Evolutionary conservation across 2,113 vertebrate species (phyloP).

Genomic region (Balaeniceps rex): DNA sequence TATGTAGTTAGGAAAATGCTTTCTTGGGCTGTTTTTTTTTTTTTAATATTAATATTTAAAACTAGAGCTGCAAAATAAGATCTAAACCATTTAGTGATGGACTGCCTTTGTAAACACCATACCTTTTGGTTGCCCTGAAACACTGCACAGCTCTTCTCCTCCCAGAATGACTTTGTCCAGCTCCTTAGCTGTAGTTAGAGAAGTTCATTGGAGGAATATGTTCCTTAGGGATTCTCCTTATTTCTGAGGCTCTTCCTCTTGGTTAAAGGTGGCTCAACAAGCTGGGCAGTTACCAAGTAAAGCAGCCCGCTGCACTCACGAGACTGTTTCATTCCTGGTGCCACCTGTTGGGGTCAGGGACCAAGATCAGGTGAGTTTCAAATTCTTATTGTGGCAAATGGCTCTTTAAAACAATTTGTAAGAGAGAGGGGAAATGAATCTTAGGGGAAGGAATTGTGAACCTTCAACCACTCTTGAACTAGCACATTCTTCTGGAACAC

Average conservation of each 20-base stretch:
- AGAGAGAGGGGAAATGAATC: slow-evolving; percentile 51
- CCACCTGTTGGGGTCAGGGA: slow-evolving; percentile 75
- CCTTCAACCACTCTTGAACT: not conserved
- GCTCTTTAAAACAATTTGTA: slow-evolving; percentile 67
- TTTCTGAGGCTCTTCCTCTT: slow-evolving; percentile 72
- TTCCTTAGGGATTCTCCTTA: slow-evolving; percentile 64
- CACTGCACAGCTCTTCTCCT: slow-evolving; percentile 55
- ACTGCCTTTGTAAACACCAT: slow-evolving; percentile 47
- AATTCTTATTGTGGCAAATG: slow-evolving; percentile 74
- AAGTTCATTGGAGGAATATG: slow-evolving; percentile 55
- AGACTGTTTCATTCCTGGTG: slow-evolving; percentile 75
- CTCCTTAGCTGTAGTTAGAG: slow-evolving; percentile 62
- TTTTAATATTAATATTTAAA: slow-evolving; percentile 36
- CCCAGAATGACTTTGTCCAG: slow-evolving; percentile 36
- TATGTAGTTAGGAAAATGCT: slow-evolving; percentile 68
- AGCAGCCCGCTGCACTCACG: slow-evolving; percentile 73
- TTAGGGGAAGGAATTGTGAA: slow-evolving; percentile 22
- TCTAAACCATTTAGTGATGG: slow-evolving; percentile 65
- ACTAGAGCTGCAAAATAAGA: slow-evolving; percentile 78
- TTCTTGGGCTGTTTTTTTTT: slow-evolving; percentile 58
- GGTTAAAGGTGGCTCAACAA: slow-evolving; percentile 75
- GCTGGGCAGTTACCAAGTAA: slow-evolving; percentile 74
- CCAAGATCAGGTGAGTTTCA: slow-evolving; percentile 75
- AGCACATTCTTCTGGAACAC: slow-evolving; percentile 2
- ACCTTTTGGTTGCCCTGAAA: slow-evolving; percentile 46